Conservation (phyloP, 1,140 invertebrate genomes). For the Aphis craccivora region DNA sequence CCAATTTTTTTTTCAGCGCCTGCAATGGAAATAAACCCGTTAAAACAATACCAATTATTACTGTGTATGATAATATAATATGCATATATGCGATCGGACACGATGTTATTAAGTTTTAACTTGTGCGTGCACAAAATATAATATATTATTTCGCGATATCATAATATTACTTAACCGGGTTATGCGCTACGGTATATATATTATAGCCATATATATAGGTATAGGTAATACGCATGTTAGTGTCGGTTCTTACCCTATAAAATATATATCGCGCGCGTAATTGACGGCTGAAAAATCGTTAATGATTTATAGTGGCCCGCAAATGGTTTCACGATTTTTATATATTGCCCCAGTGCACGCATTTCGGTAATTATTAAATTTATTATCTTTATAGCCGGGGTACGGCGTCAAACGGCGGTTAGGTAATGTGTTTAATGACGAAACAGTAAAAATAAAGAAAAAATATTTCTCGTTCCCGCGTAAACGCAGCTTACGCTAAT, state of each 20-base stretch:
- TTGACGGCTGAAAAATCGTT: not conserved
- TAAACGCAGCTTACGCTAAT: not conserved
- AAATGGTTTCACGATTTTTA: slow-evolving; percentile 8
- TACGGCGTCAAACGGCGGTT: not conserved
- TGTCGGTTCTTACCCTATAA: not conserved
- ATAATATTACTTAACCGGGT: not conserved
- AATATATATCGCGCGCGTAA: not conserved
- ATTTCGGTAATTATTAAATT: slow-evolving; percentile 5
- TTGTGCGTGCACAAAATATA: not conserved
- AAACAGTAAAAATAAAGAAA: not conserved
- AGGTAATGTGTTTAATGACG: not conserved
- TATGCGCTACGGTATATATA: not conserved
- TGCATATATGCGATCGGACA: not conserved
- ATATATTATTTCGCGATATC: not conserved
- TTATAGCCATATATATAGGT: too few relatives aligned
- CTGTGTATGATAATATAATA: too few relatives aligned
- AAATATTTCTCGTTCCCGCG: not conserved
- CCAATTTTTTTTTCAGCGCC: slow-evolving; percentile 5
- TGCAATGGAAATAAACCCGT: not conserved
- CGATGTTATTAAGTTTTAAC: not conserved
- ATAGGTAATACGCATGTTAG: not conserved
- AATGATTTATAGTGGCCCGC: not conserved
- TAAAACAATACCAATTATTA: not conserved
- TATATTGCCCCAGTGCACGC: not conserved
- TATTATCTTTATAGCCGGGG: not conserved